phyloP scores from a whole-genome alignment of 1,140 invertebrate species.

The Penaeus japonicus region DNA sequence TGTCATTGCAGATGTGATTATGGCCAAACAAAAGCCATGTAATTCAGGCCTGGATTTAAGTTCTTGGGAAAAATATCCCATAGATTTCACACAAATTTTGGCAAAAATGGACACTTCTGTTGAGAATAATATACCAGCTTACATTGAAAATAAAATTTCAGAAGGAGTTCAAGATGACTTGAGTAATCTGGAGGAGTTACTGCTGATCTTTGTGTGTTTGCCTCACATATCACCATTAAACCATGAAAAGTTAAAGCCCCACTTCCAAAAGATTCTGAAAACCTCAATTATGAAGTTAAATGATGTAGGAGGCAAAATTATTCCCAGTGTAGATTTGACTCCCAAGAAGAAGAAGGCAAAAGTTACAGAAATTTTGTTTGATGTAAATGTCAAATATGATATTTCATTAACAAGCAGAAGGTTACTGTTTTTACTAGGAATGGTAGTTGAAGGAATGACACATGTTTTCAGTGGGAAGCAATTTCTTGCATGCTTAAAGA shows the following conservation, averaged over 20 bases:
- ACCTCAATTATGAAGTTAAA: conserved; percentile 6
- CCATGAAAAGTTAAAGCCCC: conserved; percentile 57
- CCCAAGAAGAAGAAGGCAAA: conserved; percentile 1
- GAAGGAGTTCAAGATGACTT: conserved; percentile 40
- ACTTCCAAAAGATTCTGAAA: conserved; percentile 38
- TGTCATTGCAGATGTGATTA: conserved; percentile 11
- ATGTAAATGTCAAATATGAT: conserved; percentile 60
- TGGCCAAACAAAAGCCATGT: conserved; percentile 29
- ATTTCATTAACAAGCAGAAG: conserved; percentile 60
- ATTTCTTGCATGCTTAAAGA: conserved; percentile 62
- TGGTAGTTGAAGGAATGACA: conserved; percentile 69
- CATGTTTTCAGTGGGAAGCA: conserved; percentile 67
- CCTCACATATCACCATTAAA: conserved; percentile 68
- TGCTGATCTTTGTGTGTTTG: conserved; percentile 70
- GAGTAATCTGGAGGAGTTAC: conserved; percentile 64
- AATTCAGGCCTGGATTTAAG: conserved; percentile 6
- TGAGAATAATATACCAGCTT: neutral
- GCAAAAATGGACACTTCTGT: neutral
- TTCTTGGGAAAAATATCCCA: conserved; percentile 17
- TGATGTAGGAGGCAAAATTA: neutral
- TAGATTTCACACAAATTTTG: conserved; percentile 9
- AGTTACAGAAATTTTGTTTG: neutral
- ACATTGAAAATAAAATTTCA: conserved; percentile 24
- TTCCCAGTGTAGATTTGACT: neutral
- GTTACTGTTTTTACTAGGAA: conserved; percentile 67